Conservation (phyloP, 2,113 vertebrate species). For the Ploceus nigricollis region DNA sequence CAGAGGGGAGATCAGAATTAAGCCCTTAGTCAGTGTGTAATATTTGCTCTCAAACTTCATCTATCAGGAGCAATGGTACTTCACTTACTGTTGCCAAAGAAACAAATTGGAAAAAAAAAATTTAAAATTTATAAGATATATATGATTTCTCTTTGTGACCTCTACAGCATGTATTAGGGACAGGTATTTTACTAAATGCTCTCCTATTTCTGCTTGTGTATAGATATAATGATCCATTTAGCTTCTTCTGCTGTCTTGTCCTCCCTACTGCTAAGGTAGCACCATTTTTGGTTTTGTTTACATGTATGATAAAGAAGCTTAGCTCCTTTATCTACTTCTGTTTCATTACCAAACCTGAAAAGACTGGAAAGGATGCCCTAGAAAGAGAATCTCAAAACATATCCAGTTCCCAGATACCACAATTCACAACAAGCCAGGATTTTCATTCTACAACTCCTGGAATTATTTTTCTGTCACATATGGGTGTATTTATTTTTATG, state of each 20-base stretch:
- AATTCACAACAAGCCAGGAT: rapidly evolving
- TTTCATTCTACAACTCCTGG: neutral
- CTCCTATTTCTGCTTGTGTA: neutral
- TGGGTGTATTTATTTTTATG: neutral
- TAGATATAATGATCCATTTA: neutral
- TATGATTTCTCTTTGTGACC: neutral
- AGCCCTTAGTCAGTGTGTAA: neutral
- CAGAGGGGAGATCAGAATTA: slow-evolving; percentile 40
- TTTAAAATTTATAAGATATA: neutral
- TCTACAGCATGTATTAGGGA: neutral
- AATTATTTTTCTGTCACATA: neutral
- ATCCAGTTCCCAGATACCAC: neutral
- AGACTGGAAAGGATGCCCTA: neutral
- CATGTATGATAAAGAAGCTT: neutral
- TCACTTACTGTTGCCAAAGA: neutral
- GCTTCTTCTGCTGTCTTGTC: neutral
- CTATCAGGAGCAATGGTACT: neutral
- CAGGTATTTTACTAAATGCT: neutral
- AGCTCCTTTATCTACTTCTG: neutral
- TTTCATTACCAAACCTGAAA: neutral
- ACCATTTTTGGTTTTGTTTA: neutral
- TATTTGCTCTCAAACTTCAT: slow-evolving; percentile 16
- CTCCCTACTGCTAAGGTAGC: neutral
- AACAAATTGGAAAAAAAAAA: neutral
- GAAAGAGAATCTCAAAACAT: neutral